phyloP scores from a whole-genome alignment of 1,140 invertebrate genomes.

The Myzus persicae region DNA sequence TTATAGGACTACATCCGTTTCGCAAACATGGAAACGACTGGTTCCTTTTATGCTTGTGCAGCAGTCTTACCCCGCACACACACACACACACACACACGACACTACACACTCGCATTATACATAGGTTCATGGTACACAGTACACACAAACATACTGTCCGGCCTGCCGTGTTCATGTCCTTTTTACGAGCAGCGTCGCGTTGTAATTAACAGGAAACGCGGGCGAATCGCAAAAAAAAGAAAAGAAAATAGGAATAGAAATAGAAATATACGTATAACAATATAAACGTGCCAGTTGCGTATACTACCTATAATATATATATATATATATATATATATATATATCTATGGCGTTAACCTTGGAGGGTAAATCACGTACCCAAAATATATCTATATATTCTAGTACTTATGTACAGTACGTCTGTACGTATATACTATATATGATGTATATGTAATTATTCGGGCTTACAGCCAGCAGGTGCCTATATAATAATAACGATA shows the following conservation, averaged over 20 bases:
- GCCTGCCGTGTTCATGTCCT: not conserved
- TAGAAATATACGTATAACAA: slow-evolving; percentile 15
- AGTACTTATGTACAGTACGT: not conserved
- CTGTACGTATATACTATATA: not conserved
- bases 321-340: no score
- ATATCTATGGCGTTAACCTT: not conserved
- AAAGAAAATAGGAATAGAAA: slow-evolving; percentile 1
- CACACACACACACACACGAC: not conserved
- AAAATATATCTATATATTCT: not conserved
- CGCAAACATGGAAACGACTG: slow-evolving; percentile 48
- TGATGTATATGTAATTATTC: slow-evolving; percentile 26
- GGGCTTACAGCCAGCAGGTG: slow-evolving; percentile 40
- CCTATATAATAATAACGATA: slow-evolving; percentile 17
- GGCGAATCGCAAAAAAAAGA: not conserved
- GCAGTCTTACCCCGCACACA: not conserved
- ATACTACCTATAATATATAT: not conserved
- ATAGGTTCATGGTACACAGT: not conserved
- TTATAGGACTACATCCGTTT: slow-evolving; percentile 51
- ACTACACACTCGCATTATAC: not conserved
- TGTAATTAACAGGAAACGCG: slow-evolving; percentile 54
- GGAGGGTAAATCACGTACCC: slow-evolving; percentile 38
- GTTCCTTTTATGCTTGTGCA: slow-evolving; percentile 42
- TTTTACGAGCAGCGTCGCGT: not conserved
- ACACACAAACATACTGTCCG: not conserved
- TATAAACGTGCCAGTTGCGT: not conserved